Evolutionary conservation across 2,797 vertebrate species (phyloP).

Genomic region (Tokudaia muenninki): DNA sequence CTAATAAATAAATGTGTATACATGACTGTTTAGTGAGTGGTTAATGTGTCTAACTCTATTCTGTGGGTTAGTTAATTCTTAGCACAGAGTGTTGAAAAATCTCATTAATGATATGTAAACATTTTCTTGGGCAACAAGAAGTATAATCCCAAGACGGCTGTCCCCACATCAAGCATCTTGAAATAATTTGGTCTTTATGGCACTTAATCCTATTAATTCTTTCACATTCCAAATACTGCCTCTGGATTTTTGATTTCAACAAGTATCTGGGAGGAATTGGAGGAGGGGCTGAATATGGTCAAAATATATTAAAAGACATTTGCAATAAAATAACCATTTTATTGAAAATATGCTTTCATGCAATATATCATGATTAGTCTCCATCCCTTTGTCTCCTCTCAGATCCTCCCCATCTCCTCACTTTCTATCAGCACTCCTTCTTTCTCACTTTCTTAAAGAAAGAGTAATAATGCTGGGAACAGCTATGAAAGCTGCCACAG

Average conservation of each 20-base stretch:
- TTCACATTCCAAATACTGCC: background rate
- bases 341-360: background rate
- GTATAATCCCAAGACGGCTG: background rate
- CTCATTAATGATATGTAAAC: background rate
- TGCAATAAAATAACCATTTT: background rate
- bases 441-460: background rate
- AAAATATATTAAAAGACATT: background rate
- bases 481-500: background rate
- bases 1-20: background rate
- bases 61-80: background rate
- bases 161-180: background rate
- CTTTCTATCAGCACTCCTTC: background rate
- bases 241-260: background rate
- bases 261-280: background rate
- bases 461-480: background rate
- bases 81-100: background rate
- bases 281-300: background rate
- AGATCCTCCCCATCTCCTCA: background rate
- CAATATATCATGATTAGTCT: background rate
- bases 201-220: background rate
- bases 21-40: background rate
- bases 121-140: background rate
- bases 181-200: background rate
- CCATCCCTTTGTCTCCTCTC: background rate
- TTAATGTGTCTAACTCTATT: conserved; percentile 4